Base-by-base conservation (phyloP, 2,797 vertebrate genomes). In the Melanotaenia pygmaea region DNA sequence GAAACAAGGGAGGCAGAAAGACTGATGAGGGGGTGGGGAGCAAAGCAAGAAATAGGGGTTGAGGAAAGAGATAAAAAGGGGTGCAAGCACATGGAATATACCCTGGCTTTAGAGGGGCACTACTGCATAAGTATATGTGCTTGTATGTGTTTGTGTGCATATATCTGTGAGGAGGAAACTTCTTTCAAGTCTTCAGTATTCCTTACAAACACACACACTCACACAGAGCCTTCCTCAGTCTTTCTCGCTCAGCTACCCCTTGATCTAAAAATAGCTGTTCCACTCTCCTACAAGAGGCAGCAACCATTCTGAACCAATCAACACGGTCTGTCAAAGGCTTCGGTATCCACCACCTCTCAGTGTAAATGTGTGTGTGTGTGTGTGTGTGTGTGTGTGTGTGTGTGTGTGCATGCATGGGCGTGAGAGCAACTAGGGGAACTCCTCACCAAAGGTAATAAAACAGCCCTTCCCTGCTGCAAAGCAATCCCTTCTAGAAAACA, bases 281-380 rank as follows among this genome's bases (percentile, higher is more conserved):
- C 90, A 82, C 90, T 91, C 91, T 92, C 91, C 90, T 91, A 91
- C 89, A 92, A 92, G 90, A 94, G 92, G 90, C 92, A 92, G 92
- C 89, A 93, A 93, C 92, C 86, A 88, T 92, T 91, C 90, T 91
- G 91, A 92, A 91, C 94, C 92, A 93, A 93, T 93, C 93, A 93
- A 92, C 92, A 88, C 74, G 76, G 89, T 89, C 90, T 93, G 92
- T 92, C 90, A 92, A 91, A 93, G 87, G 84, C 88, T 87, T 85
- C 82, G 81, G 86, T 88, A 85, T 90, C 91, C 88, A 77, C 85
- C 82, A 86, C 81, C 82, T 81, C 76, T 82, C 47, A n/a, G 40
- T 70, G 68, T 83, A 12, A 38, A 38, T 43, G 38, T 34, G 32
- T 2, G 34, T 35, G 34, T n/a, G n/a, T n/a, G n/a, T n/a, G n/a